Base-by-base conservation (phyloP, 1,140 invertebrate species). In the Magallana gigas region DNA sequence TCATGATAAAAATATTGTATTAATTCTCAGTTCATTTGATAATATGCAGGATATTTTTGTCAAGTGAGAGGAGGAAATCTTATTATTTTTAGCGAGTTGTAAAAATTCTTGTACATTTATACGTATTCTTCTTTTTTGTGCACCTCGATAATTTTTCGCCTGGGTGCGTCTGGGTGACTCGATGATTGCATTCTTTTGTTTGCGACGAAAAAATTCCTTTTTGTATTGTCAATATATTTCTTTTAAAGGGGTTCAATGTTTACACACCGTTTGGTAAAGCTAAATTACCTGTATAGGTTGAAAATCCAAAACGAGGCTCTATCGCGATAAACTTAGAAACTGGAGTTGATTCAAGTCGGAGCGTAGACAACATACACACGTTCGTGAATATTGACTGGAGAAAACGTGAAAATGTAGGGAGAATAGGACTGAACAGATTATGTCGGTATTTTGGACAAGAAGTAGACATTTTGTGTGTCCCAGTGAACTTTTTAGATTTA, bases 141-240 rank as follows among this genome's bases (percentile, higher is more conserved):
- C 36, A 5, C 36, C 36, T 48, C 36, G 36, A 48, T 64, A 2
- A 64, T 16, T 14, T 14, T 14, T 18, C 14, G 14, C 18, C 7
- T 48, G 68, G 23, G 68, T 76, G 68, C 68, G 68, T 76, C 23
- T 29, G 23, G 68, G 18, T 76, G 9, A 76, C 23, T 76, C 36
- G 68, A 76, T 76, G 68, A 76, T 76, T 76, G 68, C 68, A 76
- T 76, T 76, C 68, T 76, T 29, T 76, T 76, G 68, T 76, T 76
- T 76, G 23, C 68, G 29, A 29, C 68, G 12, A 76, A 76, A 62
- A 16, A 76, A 76, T 76, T 29, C 68, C 36, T 76, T 76, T 76
- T 29, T 29, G 18, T 36, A 62, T 62, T 62, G 60, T 62, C n/a
- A 62, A 14, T 62, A n/a, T 62, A 29, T 76, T 76, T 76, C 36